A percentile compares a stretch with the other conserved stretches of the same genome.
Conservation (phyloP, 1,140 invertebrate species). For the Conus ventricosus region DNA sequence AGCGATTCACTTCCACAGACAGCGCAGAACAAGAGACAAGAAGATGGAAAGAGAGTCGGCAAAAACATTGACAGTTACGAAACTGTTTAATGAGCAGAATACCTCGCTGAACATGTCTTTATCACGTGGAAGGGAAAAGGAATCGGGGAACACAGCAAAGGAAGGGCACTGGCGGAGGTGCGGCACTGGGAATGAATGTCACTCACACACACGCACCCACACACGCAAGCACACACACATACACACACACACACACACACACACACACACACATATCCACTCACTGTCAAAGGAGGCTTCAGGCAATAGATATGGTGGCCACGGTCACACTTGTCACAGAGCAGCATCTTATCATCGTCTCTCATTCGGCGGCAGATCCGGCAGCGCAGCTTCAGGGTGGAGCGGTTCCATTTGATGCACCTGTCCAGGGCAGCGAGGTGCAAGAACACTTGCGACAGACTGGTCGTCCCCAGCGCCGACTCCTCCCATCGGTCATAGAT, state of each 20-base stretch:
- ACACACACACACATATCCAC: neutral
- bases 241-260: neutral
- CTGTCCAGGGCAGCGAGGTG: constrained; percentile 80
- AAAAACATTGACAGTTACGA: too few species aligned
- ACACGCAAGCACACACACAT: too few species aligned
- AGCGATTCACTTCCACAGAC: too few species aligned
- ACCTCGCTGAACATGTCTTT: too few species aligned
- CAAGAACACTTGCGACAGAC: constrained; percentile 86
- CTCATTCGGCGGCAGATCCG: constrained; percentile 88
- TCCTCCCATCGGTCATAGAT: constrained; percentile 87
- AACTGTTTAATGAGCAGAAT: too few species aligned
- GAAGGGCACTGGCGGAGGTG: too few species aligned
- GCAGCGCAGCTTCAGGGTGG: constrained; percentile 88
- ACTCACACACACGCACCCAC: too few species aligned
- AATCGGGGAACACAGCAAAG: too few species aligned
- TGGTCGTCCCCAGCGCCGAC: constrained; percentile 84
- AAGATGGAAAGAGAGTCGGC: too few species aligned
- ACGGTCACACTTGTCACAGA: constrained; percentile 94
- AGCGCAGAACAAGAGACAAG: too few species aligned
- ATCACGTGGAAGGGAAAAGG: too few species aligned
- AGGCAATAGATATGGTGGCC: constrained; percentile 96
- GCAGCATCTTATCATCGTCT: constrained; percentile 92
- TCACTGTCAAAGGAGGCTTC: constrained; percentile 86
- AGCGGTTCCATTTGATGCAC: constrained; percentile 74
- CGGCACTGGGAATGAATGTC: too few species aligned